Evolutionary conservation across 2,797 vertebrate genomes (phyloP), one percentile per base, ranked within the genome.

Genomic region (Oreochromis mossambicus): DNA sequence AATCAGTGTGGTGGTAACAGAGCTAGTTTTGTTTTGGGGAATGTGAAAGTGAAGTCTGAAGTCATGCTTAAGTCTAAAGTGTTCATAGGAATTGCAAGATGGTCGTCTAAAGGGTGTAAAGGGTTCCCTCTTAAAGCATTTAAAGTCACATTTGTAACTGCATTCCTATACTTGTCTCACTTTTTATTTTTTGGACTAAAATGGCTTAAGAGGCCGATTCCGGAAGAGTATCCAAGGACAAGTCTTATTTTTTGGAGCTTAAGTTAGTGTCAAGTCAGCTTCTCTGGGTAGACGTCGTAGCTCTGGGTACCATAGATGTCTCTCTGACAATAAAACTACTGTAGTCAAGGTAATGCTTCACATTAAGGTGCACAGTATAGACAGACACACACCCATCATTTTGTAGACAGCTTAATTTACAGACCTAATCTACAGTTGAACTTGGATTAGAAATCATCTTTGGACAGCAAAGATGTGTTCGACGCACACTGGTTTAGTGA

Each of bases 361-460:
- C 80, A 91, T 86, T 86, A 79, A 93, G 84, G 89, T 87, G 76
- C 77, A 91, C 89, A 87, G 89, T 84, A 91, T 86, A 92, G 79
- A 90, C 87, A 86, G 38, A 92, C 83, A 89, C 77, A 85, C 77
- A 92, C 66, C 88, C 92, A 85, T 82, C 80, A 43, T 76, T 88
- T 90, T 85, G 82, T 84, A 84, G 83, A 90, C 80, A 54, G 80
- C 70, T 29, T 89, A 52, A 91, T 91, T 76, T 91, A 95, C 92
- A 94, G 85, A 84, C 83, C 78, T 85, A 83, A 84, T 92, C 77
- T 93, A 90, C 87, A 90, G 79, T 84, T 92, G n/a, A 79, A 92
- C 76, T 84, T 48, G 48, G 66, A 80, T 79, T 88, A 56, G 63
- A 89, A 82, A 80, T 77, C 32, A 63, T 63, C 58, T 36, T 36